A percentile compares a stretch with the other conserved stretches of the same genome.
Evolutionary conservation across 2,113 vertebrate genomes (phyloP).

Genomic region (Chloroceryle aenea): DNA sequence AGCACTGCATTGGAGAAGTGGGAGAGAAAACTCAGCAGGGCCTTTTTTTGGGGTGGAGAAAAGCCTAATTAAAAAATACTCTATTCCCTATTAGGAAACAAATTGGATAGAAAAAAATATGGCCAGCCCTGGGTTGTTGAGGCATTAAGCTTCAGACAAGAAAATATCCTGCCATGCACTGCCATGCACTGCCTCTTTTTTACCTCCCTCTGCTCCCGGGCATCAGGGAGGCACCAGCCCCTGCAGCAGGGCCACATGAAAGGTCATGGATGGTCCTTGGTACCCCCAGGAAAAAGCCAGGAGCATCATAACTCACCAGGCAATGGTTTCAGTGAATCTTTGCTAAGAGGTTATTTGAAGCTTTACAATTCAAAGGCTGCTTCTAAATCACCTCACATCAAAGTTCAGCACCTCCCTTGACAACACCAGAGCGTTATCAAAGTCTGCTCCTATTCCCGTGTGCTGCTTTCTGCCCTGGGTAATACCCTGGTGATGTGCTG

Average conservation of each 20-base stretch:
- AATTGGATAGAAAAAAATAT: neutral
- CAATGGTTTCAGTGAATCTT: neutral
- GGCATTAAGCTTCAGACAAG: neutral
- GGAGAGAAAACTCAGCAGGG: neutral
- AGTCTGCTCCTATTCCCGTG: neutral
- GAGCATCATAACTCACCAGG: neutral
- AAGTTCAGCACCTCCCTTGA: neutral
- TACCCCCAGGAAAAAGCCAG: neutral
- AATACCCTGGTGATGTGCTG: neutral
- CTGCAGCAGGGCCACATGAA: neutral
- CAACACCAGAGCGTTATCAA: neutral
- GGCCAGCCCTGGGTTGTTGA: neutral
- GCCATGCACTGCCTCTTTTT: neutral
- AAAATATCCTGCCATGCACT: neutral
- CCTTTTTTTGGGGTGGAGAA: neutral
- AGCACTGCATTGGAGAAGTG: neutral
- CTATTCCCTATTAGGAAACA: neutral
- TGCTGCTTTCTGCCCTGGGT: fast-evolving
- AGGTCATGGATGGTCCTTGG: neutral
- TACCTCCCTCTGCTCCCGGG: neutral
- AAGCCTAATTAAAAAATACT: neutral
- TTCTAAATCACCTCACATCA: neutral
- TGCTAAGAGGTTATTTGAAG: neutral
- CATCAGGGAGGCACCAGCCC: neutral
- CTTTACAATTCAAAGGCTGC: neutral